phyloP scores from a whole-genome alignment of 1,140 invertebrate species.

The Nasonia giraulti region DNA sequence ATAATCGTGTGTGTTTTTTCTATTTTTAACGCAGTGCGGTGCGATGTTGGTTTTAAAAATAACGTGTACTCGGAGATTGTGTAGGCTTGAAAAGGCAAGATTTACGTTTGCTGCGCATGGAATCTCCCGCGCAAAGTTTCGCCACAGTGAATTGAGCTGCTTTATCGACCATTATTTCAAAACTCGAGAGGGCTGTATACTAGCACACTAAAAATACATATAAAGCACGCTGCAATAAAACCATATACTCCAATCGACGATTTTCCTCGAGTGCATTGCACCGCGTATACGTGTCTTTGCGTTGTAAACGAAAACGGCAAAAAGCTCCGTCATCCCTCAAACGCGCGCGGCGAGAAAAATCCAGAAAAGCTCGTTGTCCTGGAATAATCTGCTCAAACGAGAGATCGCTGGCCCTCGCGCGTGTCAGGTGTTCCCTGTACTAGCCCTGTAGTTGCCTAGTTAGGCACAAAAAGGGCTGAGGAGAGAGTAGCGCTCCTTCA shows the following conservation, averaged over 20 bases:
- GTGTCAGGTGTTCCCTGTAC: not conserved
- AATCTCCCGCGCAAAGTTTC: too few species aligned
- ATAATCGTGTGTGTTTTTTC: not conserved
- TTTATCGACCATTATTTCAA: not conserved
- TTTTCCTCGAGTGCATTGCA: too few species aligned
- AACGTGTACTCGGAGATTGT: too few species aligned
- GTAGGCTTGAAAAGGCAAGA: not conserved
- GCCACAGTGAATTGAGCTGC: not conserved
- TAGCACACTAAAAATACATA: not conserved
- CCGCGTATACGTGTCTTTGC: not conserved
- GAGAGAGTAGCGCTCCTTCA: not conserved
- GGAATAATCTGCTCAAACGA: slow-evolving; percentile 12
- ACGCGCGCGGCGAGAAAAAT: not conserved
- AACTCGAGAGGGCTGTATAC: not conserved
- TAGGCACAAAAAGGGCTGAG: slow-evolving; percentile 26
- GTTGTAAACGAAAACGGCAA: not conserved
- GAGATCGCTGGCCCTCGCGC: not conserved
- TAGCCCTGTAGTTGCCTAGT: slow-evolving; percentile 14
- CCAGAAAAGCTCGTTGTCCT: not conserved
- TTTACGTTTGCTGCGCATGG: not conserved
- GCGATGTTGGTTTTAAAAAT: too few species aligned
- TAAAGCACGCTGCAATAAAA: not conserved
- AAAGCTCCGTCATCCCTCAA: too few species aligned
- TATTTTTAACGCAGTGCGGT: too few species aligned
- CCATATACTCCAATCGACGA: too few species aligned